phyloP scores from a whole-genome alignment of 2,797 vertebrate genomes.

The Intellagama lesueurii region DNA sequence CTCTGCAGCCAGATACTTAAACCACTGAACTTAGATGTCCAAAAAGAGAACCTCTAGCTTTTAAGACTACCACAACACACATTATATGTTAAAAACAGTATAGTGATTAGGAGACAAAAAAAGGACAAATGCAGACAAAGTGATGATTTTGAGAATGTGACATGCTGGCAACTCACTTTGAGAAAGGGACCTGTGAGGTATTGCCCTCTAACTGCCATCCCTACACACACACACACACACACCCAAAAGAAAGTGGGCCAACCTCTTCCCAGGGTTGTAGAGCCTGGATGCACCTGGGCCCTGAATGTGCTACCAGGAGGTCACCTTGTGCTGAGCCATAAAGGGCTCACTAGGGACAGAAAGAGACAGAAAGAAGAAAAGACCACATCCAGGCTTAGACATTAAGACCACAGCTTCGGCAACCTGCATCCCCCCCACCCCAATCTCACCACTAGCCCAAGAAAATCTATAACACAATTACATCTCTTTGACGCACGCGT shows the following conservation, averaged over 20 bases:
- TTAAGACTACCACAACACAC: neutral
- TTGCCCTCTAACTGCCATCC: neutral
- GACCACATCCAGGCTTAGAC: neutral
- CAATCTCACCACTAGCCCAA: neutral
- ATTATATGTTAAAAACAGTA: neutral
- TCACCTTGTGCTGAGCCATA: neutral
- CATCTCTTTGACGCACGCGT: conserved; percentile 22
- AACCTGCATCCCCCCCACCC: neutral
- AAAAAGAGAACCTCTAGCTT: neutral
- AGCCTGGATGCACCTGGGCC: neutral
- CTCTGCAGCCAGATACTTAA: no score
- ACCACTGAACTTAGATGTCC: no score
- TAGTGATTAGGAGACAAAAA: neutral
- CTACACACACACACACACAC: no score
- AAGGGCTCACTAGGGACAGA: neutral
- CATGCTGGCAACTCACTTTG: neutral
- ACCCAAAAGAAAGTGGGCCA: neutral
- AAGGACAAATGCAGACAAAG: neutral
- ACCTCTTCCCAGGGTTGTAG: neutral
- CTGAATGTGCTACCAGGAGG: neutral
- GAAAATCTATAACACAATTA: conserved; percentile 42
- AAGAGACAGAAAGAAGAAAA: neutral
- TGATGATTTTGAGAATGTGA: neutral
- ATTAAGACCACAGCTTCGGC: neutral
- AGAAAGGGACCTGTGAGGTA: neutral